Evolutionary conservation across 2,113 vertebrate species (phyloP).

Genomic region (Turdus rufiventris): DNA sequence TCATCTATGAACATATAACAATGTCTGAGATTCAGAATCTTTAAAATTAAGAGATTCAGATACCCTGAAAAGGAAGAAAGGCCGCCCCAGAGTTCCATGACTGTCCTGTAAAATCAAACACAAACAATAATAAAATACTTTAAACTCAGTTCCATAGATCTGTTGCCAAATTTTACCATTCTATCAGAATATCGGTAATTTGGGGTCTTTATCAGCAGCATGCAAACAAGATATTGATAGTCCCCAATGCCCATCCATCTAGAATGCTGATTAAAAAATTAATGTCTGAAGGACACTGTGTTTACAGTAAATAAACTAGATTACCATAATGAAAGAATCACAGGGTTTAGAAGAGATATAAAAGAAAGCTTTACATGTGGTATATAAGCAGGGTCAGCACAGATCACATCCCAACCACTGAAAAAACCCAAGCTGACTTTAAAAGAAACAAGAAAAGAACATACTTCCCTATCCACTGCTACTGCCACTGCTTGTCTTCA

Average conservation of each 20-base stretch:
- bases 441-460: background rate
- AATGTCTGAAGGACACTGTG: background rate
- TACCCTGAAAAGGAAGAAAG: constrained; percentile 79
- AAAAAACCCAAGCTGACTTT: background rate
- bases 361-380: background rate
- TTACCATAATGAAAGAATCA: background rate
- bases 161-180: background rate
- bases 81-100: constrained; percentile 42
- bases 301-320: background rate
- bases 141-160: background rate
- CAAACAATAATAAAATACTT: constrained; percentile 5
- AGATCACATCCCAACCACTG: background rate
- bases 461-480: background rate
- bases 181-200: background rate
- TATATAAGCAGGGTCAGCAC: background rate
- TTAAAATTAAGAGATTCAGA: background rate
- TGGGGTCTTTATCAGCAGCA: background rate
- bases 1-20: background rate
- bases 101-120: constrained; percentile 70
- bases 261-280: background rate
- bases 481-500: background rate
- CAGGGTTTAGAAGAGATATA: background rate
- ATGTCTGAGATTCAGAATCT: background rate
- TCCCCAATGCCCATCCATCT: background rate
- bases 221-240: background rate